These are phyloP conservation scores for Botia almorhae DNA, from an alignment of 2,797 vertebrate genomes.

Conservation along the genomic window DNA sequence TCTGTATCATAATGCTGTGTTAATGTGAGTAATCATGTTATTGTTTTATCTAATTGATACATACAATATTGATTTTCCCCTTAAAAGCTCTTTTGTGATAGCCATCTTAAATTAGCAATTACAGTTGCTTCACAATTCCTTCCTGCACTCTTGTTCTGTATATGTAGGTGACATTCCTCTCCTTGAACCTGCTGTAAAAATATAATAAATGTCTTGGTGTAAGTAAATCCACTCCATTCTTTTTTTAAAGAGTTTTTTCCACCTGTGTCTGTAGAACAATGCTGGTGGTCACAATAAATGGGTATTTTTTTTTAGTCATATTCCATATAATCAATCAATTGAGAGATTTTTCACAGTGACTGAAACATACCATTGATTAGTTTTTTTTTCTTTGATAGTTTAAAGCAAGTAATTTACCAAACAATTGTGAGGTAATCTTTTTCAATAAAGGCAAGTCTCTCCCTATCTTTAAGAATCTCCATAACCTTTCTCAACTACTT, in stretches of 20 bases:
- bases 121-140: neutral
- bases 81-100: conserved; percentile 5
- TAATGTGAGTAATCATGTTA: conserved; percentile 49
- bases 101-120: neutral
- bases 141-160: conserved; percentile 24
- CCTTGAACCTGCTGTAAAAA: conserved; percentile 39
- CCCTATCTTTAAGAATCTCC: no score
- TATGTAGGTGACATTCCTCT: conserved; percentile 49
- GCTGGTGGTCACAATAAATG: neutral
- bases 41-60: conserved; percentile 48
- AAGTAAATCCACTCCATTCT: neutral
- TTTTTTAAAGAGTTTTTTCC: neutral
- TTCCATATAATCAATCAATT: no score
- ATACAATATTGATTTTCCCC: conserved; percentile 13
- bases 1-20: conserved; percentile 51
- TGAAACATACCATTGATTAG: no score
- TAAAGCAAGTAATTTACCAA: no score
- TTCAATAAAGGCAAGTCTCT: no score
- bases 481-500: no score
- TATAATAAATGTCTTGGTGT: conserved; percentile 55
- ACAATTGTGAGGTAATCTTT: no score
- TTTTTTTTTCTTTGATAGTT: no score
- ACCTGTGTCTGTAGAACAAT: neutral
- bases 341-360: no score
- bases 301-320: no score